Percentiles rank a stretch among this genome's conserved stretches.
phyloP scores from a whole-genome alignment of 2,797 vertebrate species.

The Danio choprae region DNA sequence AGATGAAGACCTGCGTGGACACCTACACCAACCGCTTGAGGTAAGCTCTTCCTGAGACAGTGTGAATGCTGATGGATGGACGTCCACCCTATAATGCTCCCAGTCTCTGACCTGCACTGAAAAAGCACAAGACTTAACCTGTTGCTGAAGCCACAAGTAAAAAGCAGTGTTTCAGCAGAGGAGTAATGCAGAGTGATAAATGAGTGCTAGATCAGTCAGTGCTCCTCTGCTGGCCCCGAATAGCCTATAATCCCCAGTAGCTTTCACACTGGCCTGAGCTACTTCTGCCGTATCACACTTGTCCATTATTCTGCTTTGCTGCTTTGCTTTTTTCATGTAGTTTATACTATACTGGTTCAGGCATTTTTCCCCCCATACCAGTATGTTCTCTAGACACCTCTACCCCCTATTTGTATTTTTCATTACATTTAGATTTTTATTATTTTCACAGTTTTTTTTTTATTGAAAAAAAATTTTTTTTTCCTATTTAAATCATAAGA shows the following conservation, averaged over 20 bases:
- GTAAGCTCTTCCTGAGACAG: slow-evolving; percentile 55
- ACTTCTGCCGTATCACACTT: neutral
- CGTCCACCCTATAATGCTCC: neutral
- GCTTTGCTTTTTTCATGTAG: neutral
- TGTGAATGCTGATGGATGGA: slow-evolving; percentile 3
- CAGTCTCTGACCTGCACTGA: neutral
- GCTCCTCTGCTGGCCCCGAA: neutral
- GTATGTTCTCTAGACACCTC: no score
- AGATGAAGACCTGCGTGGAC: slow-evolving; percentile 99
- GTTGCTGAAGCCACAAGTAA: neutral
- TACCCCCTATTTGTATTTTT: no score
- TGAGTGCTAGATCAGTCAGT: neutral
- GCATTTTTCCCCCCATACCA: neutral
- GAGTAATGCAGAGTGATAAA: neutral
- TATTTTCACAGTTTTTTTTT: no score
- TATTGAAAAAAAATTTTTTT: no score
- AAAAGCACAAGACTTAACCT: neutral
- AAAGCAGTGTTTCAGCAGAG: slow-evolving; percentile 1
- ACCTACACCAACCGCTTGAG: slow-evolving; percentile 98
- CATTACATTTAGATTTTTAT: no score
- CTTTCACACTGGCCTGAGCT: slow-evolving; percentile 11
- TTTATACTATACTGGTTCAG: neutral
- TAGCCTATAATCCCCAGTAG: neutral
- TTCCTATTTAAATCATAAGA: no score
- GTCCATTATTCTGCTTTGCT: neutral